A percentile compares a stretch with the other conserved stretches of the same genome.
Evolutionary conservation across 1,140 invertebrate species (phyloP).

Genomic region (Cydia strobilella): DNA sequence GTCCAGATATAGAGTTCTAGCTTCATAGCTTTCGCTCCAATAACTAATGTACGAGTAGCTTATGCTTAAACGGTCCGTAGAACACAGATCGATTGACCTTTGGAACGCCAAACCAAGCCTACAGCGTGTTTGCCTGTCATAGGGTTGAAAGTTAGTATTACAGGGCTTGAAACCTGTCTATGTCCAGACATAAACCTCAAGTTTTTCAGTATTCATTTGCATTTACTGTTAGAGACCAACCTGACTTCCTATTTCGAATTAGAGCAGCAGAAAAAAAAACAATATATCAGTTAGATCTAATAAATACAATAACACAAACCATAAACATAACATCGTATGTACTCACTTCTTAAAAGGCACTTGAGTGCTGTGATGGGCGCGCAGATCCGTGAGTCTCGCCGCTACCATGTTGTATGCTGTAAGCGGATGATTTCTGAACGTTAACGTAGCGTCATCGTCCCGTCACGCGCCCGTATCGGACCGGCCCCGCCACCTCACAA

Average conservation of each 20-base stretch:
- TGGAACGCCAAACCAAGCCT: too few species aligned
- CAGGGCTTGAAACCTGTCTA: too few species aligned
- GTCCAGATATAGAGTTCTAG: too few species aligned
- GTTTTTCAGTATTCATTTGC: background rate
- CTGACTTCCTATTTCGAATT: conserved; percentile 66
- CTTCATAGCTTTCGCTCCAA: too few species aligned
- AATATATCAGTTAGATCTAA: background rate
- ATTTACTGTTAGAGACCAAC: conserved; percentile 47
- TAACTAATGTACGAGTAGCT: too few species aligned
- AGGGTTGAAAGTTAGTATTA: too few species aligned
- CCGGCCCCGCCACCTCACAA: conserved; percentile 46
- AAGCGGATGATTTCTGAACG: conserved; percentile 85
- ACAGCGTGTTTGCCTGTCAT: too few species aligned
- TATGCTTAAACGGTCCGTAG: too few species aligned
- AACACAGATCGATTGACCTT: too few species aligned
- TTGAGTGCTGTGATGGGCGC: conserved; percentile 93
- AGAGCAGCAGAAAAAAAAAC: conserved; percentile 39
- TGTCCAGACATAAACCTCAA: background rate
- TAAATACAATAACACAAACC: background rate
- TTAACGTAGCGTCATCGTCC: conserved; percentile 79
- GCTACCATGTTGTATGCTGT: conserved; percentile 98
- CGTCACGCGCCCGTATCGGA: conserved; percentile 50
- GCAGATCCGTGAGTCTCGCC: conserved; percentile 94
- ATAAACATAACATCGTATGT: background rate
- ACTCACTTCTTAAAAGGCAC: conserved; percentile 98